Conservation (phyloP, 2,888 invertebrate species). For the Catocala nupta region DNA sequence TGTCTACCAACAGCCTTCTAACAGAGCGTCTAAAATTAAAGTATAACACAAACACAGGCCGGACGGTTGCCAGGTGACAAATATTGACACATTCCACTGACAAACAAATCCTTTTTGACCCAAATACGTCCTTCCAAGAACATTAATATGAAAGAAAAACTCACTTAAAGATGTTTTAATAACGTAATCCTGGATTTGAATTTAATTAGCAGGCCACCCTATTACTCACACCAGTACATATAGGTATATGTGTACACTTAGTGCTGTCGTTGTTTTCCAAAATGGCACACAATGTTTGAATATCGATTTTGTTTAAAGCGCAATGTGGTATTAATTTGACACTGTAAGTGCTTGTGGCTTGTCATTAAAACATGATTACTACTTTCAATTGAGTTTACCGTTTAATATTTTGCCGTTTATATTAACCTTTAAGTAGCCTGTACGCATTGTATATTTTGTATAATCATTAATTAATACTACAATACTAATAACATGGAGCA, state of each 20-base stretch:
- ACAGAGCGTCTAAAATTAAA: slow-evolving; percentile 36
- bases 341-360: background rate
- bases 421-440: no score
- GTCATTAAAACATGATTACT: no score
- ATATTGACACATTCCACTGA: slow-evolving; percentile 68
- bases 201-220: slow-evolving; percentile 48
- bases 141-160: slow-evolving; percentile 33
- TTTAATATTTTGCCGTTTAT: no score
- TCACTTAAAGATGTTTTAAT: slow-evolving; percentile 21
- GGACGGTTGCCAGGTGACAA: slow-evolving; percentile 60
- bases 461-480: no score
- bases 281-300: slow-evolving; percentile 20
- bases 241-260: background rate
- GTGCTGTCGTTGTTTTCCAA: slow-evolving; percentile 19
- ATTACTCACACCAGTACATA: slow-evolving; percentile 20
- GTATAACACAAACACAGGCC: slow-evolving; percentile 32
- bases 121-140: slow-evolving; percentile 72
- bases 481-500: no score
- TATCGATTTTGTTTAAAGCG: slow-evolving; percentile 13
- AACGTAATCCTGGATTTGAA: slow-evolving; percentile 54
- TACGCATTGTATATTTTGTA: no score
- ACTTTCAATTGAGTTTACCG: no score
- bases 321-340: slow-evolving; percentile 7
- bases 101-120: slow-evolving; percentile 68
- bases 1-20: slow-evolving; percentile 36